A percentile compares a stretch with the other conserved stretches of the same genome.
Conservation (phyloP, 1,140 invertebrate species). For the Papilio dardanus region DNA sequence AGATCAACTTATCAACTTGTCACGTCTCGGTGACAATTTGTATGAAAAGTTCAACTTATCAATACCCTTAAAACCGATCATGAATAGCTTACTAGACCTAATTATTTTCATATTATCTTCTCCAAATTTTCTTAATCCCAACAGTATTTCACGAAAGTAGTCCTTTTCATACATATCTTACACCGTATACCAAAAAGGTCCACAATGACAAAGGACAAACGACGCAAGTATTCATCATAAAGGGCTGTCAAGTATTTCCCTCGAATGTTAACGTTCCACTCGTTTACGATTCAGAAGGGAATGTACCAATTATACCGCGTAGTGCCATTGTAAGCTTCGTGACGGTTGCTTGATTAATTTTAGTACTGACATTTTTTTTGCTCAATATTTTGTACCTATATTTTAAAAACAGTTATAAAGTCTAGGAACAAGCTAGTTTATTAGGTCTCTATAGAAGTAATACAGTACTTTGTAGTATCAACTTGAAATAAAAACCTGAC, state of each 20-base stretch:
- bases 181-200: not conserved
- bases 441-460: no score
- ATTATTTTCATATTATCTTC: not conserved
- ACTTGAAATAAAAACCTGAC: no score
- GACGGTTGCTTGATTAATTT: constrained; percentile 4
- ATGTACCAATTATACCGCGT: not conserved
- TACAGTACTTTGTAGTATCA: no score
- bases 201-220: not conserved
- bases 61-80: not conserved
- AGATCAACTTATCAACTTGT: not conserved
- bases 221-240: not conserved
- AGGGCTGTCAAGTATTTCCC: not conserved
- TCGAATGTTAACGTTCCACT: not conserved
- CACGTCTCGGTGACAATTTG: not conserved
- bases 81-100: not conserved
- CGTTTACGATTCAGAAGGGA: not conserved
- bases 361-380: not conserved
- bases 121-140: not conserved
- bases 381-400: no score
- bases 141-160: not conserved
- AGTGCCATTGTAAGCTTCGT: not conserved
- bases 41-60: not conserved
- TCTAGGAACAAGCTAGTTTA: no score
- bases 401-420: no score
- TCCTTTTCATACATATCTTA: not conserved